phyloP scores from a whole-genome alignment of 2,113 vertebrate species.

The Sylvicapra grimmia region DNA sequence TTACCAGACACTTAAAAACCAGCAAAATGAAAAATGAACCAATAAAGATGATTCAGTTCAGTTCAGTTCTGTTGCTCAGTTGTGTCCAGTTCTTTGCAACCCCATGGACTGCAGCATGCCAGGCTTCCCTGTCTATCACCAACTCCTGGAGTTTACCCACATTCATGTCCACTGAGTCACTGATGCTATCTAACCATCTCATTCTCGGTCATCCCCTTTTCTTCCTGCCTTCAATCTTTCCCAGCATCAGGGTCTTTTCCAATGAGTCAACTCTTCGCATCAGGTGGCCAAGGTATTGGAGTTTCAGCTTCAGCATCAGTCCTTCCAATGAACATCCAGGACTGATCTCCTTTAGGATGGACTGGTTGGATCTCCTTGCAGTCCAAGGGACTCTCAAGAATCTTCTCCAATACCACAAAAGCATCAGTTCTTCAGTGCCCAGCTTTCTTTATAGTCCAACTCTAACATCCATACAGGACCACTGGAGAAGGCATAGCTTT shows the following conservation, averaged over 20 bases:
- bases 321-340: background rate
- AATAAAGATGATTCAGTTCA: background rate
- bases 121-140: background rate
- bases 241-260: background rate
- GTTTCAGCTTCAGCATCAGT: background rate
- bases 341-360: background rate
- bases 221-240: background rate
- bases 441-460: background rate
- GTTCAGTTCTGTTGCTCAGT: background rate
- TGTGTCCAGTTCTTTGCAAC: background rate
- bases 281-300: background rate
- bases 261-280: background rate
- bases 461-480: background rate
- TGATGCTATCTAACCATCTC: background rate
- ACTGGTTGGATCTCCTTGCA: background rate
- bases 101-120: background rate
- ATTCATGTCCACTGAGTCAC: fast-evolving
- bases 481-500: background rate
- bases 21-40: background rate
- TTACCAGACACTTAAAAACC: background rate
- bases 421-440: background rate
- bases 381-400: background rate
- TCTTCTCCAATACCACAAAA: background rate
- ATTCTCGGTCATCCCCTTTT: fast-evolving
- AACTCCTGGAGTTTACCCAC: background rate